Percentiles rank a stretch among this genome's conserved stretches.
Conservation (phyloP, 1,140 invertebrate species). For the Anastatus disparis region DNA sequence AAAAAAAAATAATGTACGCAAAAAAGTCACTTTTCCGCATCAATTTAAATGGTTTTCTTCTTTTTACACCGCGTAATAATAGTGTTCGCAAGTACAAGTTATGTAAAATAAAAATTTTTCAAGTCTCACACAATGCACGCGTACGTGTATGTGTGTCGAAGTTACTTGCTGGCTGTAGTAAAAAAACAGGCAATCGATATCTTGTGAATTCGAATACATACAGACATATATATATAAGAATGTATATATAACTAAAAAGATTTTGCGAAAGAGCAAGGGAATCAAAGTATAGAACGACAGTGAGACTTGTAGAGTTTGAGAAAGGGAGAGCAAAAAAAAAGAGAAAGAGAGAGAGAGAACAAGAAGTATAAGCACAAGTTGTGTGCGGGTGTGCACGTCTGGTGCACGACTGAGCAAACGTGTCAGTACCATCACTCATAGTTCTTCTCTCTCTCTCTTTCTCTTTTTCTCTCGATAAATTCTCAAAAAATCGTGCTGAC, state of each 20-base stretch:
- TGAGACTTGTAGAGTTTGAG: neutral
- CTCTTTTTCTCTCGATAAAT: conserved; percentile 19
- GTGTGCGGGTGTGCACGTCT: conserved; percentile 20
- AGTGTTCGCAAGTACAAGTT: too few species aligned
- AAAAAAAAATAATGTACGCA: too few species aligned
- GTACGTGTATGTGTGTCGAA: neutral
- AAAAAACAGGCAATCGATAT: too few species aligned
- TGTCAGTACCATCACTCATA: conserved; percentile 29
- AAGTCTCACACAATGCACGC: neutral
- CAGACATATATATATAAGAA: neutral
- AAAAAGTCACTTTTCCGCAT: neutral
- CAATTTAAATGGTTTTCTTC: conserved; percentile 1
- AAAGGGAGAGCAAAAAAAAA: neutral
- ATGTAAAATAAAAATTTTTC: too few species aligned
- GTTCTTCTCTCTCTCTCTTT: neutral
- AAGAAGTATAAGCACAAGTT: neutral
- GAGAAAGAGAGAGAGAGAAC: too few species aligned
- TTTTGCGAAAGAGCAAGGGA: too few species aligned
- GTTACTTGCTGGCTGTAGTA: neutral
- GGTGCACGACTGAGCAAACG: conserved; percentile 34
- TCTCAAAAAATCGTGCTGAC: conserved; percentile 37
- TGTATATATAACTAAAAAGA: too few species aligned
- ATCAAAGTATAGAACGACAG: neutral
- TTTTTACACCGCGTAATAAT: neutral
- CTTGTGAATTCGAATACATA: too few species aligned